Conservation (phyloP, 2,113 vertebrate species). For the Onychorhynchus coronatus region DNA sequence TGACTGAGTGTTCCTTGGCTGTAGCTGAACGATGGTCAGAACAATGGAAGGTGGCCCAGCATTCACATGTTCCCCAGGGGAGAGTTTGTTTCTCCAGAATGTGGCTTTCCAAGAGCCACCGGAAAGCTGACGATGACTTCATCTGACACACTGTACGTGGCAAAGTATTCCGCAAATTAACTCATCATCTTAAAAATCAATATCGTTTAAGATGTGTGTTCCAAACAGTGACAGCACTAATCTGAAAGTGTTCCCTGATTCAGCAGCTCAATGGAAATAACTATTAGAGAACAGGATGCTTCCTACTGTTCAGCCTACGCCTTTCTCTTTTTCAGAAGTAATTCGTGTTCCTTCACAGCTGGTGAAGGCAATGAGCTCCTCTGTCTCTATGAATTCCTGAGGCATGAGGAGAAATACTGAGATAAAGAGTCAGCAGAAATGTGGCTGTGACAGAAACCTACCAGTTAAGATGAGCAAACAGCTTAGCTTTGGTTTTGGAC, state of each 20-base stretch:
- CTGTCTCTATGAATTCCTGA: not conserved
- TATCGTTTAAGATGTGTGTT: constrained; percentile 20
- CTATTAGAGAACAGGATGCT: constrained; percentile 39
- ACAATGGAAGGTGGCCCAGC: not conserved
- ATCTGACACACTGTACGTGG: not conserved
- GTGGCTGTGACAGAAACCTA: not conserved
- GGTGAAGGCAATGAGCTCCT: not conserved
- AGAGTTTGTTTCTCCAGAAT: not conserved
- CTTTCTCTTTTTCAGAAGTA: not conserved
- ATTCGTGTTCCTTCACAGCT: constrained; percentile 38
- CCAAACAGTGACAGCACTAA: constrained; percentile 20
- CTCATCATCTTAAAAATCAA: constrained; percentile 44
- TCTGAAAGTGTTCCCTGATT: constrained; percentile 48
- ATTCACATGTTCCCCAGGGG: not conserved
- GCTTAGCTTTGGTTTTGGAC: not conserved
- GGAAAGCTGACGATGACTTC: not conserved
- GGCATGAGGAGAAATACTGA: not conserved
- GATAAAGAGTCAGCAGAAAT: not conserved
- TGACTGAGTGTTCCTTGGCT: not conserved
- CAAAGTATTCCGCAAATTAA: constrained; percentile 23
- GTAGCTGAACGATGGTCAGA: not conserved
- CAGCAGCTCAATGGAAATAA: constrained; percentile 49
- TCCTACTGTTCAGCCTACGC: constrained; percentile 8
- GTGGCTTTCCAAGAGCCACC: not conserved
- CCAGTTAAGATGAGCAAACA: not conserved